Percentiles rank a stretch among this genome's conserved stretches.
phyloP scores from a whole-genome alignment of 2,113 vertebrate genomes.

The Loxodonta africana region DNA sequence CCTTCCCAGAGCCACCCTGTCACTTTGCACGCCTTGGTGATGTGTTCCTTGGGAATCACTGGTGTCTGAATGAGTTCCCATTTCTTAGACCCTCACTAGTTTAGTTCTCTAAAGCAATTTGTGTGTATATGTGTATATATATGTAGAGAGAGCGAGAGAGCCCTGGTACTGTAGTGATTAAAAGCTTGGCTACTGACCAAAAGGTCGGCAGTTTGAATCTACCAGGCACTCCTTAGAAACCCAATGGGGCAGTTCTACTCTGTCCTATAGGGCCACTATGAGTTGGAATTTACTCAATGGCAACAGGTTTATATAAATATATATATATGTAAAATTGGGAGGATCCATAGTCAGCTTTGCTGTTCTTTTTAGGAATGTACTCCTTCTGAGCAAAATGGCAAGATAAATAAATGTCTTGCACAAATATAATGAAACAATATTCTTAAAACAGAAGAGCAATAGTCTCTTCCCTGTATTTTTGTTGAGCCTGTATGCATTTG shows the following conservation, averaged over 20 bases:
- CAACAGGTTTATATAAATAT: background rate
- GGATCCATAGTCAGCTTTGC: constrained; percentile 6
- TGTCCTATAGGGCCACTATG: too few relatives aligned
- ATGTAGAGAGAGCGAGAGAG: too few relatives aligned
- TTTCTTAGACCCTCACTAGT: background rate
- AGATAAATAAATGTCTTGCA: constrained; percentile 35
- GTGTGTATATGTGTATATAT: background rate
- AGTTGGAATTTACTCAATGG: too few relatives aligned
- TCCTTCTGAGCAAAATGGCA: constrained; percentile 47
- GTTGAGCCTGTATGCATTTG: background rate
- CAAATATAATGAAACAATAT: background rate
- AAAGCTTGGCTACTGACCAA: too few relatives aligned
- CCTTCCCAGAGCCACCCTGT: background rate
- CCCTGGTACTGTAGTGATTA: too few relatives aligned
- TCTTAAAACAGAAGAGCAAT: background rate
- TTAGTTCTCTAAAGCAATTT: background rate
- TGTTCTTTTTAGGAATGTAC: background rate
- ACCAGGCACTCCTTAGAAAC: too few relatives aligned
- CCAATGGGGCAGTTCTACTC: too few relatives aligned
- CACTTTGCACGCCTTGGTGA: background rate
- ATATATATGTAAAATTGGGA: constrained; percentile 36
- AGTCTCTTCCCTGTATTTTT: background rate
- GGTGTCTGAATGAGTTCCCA: background rate
- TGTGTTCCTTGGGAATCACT: background rate
- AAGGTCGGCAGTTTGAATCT: too few relatives aligned